Evolutionary conservation across 2,888 invertebrate genomes (phyloP).

Genomic region (Harpalus rubripes): DNA sequence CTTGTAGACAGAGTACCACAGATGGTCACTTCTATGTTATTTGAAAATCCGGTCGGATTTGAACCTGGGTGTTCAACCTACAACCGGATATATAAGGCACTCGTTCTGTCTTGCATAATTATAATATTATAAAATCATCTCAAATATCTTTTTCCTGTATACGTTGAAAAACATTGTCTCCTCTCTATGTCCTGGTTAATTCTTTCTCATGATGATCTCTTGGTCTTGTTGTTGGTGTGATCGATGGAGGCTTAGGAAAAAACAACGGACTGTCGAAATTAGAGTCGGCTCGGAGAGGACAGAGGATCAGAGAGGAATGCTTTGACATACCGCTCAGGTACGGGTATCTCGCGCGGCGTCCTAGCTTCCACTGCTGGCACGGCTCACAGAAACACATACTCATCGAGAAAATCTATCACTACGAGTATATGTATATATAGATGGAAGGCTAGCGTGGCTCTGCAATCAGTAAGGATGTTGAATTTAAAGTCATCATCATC

Average conservation of each 20-base stretch:
- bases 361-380: background rate
- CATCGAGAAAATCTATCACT: background rate
- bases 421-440: background rate
- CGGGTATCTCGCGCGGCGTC: background rate
- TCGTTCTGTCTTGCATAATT: too few species aligned
- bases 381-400: background rate
- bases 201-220: background rate
- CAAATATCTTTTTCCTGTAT: too few species aligned
- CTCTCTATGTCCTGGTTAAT: background rate
- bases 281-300: conserved; percentile 72
- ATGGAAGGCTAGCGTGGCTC: too few species aligned
- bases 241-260: conserved; percentile 70
- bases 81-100: too few species aligned
- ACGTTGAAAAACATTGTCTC: too few species aligned
- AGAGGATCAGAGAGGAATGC: conserved; percentile 74
- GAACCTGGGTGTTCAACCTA: too few species aligned
- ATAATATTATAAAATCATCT: too few species aligned
- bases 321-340: conserved; percentile 74
- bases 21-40: too few species aligned
- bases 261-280: conserved; percentile 76
- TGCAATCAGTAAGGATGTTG: too few species aligned
- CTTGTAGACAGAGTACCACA: too few species aligned
- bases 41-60: too few species aligned
- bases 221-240: background rate
- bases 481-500: too few species aligned